phyloP scores from a whole-genome alignment of 2,888 invertebrate species.

The Pardosa pseudoannulata region DNA sequence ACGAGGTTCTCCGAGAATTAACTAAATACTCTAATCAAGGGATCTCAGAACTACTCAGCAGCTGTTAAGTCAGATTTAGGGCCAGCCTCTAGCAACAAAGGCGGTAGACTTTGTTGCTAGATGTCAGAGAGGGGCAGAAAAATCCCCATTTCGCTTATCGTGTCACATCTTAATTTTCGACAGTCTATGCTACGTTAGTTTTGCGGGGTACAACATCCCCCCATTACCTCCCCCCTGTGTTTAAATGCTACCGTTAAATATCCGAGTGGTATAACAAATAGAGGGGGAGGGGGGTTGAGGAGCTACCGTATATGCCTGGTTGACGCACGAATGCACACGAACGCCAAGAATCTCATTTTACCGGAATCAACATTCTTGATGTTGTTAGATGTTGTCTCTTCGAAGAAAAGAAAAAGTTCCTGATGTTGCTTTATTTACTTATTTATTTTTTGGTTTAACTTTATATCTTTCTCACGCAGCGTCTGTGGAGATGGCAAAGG shows the following conservation, averaged over 20 bases:
- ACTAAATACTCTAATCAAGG: too few species aligned
- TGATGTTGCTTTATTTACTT: too few species aligned
- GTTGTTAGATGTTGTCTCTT: neutral
- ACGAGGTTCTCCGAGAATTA: too few species aligned
- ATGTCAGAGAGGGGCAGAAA: too few species aligned
- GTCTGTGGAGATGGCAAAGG: neutral
- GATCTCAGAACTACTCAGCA: too few species aligned
- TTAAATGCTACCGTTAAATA: neutral
- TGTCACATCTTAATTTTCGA: conserved; percentile 6
- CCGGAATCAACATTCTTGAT: neutral
- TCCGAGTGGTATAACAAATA: too few species aligned
- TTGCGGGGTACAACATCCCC: neutral
- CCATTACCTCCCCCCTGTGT: neutral
- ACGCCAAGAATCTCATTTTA: neutral
- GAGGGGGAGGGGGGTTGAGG: neutral
- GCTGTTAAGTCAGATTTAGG: too few species aligned
- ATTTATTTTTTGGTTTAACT: neutral
- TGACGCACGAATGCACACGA: neutral
- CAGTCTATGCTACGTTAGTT: neutral
- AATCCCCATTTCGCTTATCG: neutral
- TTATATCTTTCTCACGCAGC: neutral
- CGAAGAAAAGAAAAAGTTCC: neutral
- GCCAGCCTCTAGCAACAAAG: too few species aligned
- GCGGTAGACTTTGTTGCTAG: too few species aligned
- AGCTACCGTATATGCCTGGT: neutral